These are phyloP conservation scores for Gephyroberyx darwinii DNA, from an alignment of 2,797 vertebrate genomes.

Conservation along the genomic window DNA sequence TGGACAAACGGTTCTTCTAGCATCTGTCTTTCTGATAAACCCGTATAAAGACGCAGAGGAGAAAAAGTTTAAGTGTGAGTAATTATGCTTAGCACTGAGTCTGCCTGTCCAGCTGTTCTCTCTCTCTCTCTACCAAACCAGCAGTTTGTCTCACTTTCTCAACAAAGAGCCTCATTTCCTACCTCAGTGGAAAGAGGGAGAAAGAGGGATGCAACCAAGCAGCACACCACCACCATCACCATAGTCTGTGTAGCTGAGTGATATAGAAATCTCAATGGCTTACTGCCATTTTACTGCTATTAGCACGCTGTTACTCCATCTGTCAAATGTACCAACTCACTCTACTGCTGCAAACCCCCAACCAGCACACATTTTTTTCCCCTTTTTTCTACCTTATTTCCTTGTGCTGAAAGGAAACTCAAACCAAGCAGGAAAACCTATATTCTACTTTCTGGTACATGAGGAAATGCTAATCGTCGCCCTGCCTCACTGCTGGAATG, in stretches of 20 bases:
- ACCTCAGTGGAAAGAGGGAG: slow-evolving; percentile 1
- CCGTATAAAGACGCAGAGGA: too few species aligned
- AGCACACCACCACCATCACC: slow-evolving; percentile 23
- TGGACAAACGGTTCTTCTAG: too few species aligned
- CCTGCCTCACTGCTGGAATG: slow-evolving; percentile 50
- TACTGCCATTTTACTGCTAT: slow-evolving; percentile 61
- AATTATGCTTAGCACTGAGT: too few species aligned
- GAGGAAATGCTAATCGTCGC: slow-evolving; percentile 53
- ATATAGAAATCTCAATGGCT: slow-evolving; percentile 26
- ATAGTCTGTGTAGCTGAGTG: slow-evolving; percentile 34
- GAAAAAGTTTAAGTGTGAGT: too few species aligned
- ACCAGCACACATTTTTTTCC: neutral
- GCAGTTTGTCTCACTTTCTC: too few species aligned
- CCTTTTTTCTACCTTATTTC: slow-evolving; percentile 12
- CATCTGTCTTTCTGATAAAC: too few species aligned
- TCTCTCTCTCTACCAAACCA: too few species aligned
- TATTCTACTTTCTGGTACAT: slow-evolving; percentile 6
- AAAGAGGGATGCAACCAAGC: slow-evolving; percentile 22
- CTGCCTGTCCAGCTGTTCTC: too few species aligned
- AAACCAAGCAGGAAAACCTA: neutral
- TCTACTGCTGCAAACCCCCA: slow-evolving; percentile 40
- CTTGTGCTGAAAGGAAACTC: slow-evolving; percentile 21
- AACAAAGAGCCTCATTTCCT: slow-evolving; percentile 33
- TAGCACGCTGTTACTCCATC: slow-evolving; percentile 65
- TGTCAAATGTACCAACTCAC: slow-evolving; percentile 60